These are phyloP conservation scores for Formica selysi DNA, from an alignment of 1,140 invertebrate species.

Conservation along the genomic window DNA sequence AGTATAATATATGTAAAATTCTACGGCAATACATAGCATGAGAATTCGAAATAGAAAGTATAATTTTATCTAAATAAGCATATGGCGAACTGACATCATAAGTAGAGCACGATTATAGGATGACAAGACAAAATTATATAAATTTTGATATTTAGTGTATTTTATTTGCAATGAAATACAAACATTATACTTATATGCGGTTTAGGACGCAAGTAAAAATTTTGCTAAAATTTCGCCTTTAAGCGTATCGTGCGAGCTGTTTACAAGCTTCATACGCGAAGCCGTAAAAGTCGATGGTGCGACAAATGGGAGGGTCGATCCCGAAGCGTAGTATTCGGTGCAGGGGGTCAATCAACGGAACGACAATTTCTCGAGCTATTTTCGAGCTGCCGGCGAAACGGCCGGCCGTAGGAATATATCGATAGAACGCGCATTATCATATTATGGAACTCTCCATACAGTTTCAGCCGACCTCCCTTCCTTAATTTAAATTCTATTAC, in stretches of 20 bases:
- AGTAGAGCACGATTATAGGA: background rate
- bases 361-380: slow-evolving; percentile 76
- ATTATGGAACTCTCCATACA: slow-evolving; percentile 81
- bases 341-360: slow-evolving; percentile 73
- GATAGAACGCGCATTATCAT: slow-evolving; percentile 80
- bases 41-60: slow-evolving; percentile 13
- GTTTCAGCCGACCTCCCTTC: slow-evolving; percentile 78
- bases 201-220: background rate
- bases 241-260: background rate
- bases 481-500: slow-evolving; percentile 86
- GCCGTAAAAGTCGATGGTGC: slow-evolving; percentile 47
- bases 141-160: background rate
- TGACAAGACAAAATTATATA: background rate
- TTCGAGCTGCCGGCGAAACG: slow-evolving; percentile 66
- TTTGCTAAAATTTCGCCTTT: background rate
- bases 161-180: background rate
- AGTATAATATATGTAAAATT: slow-evolving; percentile 39
- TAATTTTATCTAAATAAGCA: background rate
- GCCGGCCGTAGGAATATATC: slow-evolving; percentile 75
- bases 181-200: background rate
- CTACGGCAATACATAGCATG: background rate
- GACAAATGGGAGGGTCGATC: slow-evolving; percentile 55
- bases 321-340: slow-evolving; percentile 22
- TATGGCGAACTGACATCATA: background rate
- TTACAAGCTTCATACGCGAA: slow-evolving; percentile 24